Base-by-base conservation (phyloP, 2,113 vertebrate genomes). In the Hemibagrus wyckioides region DNA sequence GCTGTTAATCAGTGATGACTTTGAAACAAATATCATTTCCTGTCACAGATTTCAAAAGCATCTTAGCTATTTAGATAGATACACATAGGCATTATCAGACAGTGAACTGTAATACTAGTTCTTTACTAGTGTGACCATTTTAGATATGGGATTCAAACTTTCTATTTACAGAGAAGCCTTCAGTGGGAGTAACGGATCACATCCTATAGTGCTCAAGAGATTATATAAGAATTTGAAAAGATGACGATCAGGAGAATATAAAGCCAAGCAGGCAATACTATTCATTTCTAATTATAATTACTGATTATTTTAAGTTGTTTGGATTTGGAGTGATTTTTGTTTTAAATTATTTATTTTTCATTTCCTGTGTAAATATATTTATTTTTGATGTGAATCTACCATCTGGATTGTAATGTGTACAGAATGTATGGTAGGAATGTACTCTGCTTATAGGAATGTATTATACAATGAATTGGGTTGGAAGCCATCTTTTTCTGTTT, bases 321-420 rank as follows among this genome's bases (percentile, higher is more conserved):
- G 95, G 94, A 94, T 89, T 96, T 96, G 95, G 96, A 96, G 96
- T 97, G 96, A 95, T 97, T 92, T 80, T 92, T 93, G 80, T 91
- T 92, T 90, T 88, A 93, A 97, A 95, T 98, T 99, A 99, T 99
- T 99, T 99, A 99, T 99, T 98, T 95, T 92, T 96, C 92, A 90
- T 93, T 90, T 89, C 91, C 94, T 95, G 94, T 99, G 97, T 99
- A 99, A 98, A 99, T 98, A 99, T 99, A 99, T 99, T 99, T 99
- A 99, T 99, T 99, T n/a, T 97, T 96, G 95, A 96, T 96, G 96
- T 98, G 97, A 97, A 95, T 95, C 96, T 97, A 97, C 97, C 95
- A 94, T 95, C 96, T 96, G 96, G 96, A 97, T 98, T 97, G 94
- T 98, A 97, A 97, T 95, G 95, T 97, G 96, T 98, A 98, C 96